Base-by-base conservation (phyloP, 2,888 invertebrate species). In the Acrobasis suavella region DNA sequence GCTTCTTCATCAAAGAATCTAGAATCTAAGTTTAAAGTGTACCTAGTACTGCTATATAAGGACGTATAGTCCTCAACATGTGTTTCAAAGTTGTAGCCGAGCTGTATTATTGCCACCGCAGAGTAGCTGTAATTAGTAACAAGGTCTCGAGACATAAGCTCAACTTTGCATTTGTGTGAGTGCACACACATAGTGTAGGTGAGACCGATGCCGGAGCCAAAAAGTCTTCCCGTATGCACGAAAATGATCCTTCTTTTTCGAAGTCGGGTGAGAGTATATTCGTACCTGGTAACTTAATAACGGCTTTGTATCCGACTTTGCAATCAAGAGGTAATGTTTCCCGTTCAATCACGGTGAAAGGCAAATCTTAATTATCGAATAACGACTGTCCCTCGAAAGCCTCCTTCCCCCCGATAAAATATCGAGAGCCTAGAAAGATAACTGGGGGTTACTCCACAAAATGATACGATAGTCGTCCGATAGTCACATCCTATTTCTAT, bases 271-370 rank as follows among this genome's bases (percentile, higher is more conserved):
- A 6, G 7, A 6, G 7, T 32, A 32, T 14, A 52, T 32, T 32
- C 1, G n/a, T 14, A 52, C 14, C n/a, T 46, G 22, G 12, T 52
- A 51, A n/a, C 14, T 46, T 42, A 56, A 56, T 56, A 17, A 22
- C 8, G 42, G 42, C 17, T 22, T 17, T 14, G 42, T 42, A 42
- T 22, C 14, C 56, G n/a, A 56, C 16, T 7, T 56, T 22, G 56
- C 56, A 56, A 56, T 56, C 56, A 56, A 42, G 56, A 56, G 56
- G 56, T 56, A 56, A 56, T 56, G 56, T 56, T 32, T 56, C 42
- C 17, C 56, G 14, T 46, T 42, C 56, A 42, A 56, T 56, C 42
- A 17, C 56, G 42, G 42, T 56, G 56, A 42, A 42, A 56, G 56
- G 56, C 42, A 56, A 42, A 56, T 56, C 56, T 56, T 56, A 56